These are phyloP conservation scores for Cheirogaleus major DNA, from an alignment of 2,797 vertebrate species.

Conservation along the genomic window DNA sequence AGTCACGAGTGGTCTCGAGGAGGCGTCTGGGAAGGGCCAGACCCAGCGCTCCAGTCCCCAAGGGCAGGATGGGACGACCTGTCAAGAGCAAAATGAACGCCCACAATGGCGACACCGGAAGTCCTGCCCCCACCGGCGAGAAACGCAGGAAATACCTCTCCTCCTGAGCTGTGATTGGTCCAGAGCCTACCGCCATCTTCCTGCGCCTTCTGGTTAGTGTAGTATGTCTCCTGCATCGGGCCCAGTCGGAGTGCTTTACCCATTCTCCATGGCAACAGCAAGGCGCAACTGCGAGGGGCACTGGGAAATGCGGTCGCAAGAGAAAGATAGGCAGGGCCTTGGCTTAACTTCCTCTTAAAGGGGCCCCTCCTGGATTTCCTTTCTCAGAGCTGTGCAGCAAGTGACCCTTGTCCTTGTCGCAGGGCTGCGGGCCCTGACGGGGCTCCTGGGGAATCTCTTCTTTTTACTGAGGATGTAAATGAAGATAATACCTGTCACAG, in stretches of 20 bases:
- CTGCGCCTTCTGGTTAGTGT: neutral
- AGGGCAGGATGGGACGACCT: accelerated
- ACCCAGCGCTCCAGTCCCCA: neutral
- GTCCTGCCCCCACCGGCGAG: accelerated
- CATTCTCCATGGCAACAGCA: neutral
- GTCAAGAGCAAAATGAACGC: neutral
- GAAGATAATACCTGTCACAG: neutral
- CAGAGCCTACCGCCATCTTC: accelerated
- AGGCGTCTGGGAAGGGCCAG: accelerated
- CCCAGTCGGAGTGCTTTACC: accelerated
- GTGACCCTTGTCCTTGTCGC: neutral
- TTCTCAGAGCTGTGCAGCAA: neutral
- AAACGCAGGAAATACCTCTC: neutral
- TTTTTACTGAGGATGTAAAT: neutral
- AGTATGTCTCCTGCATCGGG: neutral
- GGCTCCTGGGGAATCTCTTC: too few relatives aligned
- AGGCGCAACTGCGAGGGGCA: accelerated
- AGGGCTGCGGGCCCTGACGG: neutral
- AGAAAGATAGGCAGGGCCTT: accelerated
- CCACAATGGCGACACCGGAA: accelerated
- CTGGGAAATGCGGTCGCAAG: neutral
- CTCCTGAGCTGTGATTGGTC: neutral
- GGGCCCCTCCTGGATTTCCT: neutral
- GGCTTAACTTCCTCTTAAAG: neutral
- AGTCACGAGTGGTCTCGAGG: too few relatives aligned